A percentile compares a stretch with the other conserved stretches of the same genome.
Evolutionary conservation across 1,140 invertebrate species (phyloP).

Genomic region (Teleopsis dalmanni): DNA sequence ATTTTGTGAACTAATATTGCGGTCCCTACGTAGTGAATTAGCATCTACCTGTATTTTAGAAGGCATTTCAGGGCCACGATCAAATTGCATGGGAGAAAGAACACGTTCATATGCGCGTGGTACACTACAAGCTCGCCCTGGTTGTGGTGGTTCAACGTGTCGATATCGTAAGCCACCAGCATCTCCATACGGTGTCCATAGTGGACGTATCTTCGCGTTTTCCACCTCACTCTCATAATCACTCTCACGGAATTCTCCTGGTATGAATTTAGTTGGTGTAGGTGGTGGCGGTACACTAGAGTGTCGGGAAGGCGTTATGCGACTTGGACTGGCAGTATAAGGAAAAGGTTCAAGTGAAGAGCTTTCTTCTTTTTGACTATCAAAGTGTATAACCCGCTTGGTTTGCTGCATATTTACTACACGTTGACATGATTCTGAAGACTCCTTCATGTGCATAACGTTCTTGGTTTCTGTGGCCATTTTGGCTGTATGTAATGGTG

Average conservation of each 20-base stretch:
- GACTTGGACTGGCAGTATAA: slow-evolving; percentile 42
- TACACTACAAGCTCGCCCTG: slow-evolving; percentile 43
- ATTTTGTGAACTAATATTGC: slow-evolving; percentile 26
- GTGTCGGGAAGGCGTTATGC: slow-evolving; percentile 28
- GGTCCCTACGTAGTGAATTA: slow-evolving; percentile 28
- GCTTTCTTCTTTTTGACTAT: slow-evolving; percentile 38
- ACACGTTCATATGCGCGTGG: slow-evolving; percentile 47
- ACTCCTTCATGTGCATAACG: slow-evolving; percentile 60
- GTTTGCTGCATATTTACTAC: slow-evolving; percentile 62
- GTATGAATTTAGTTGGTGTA: slow-evolving; percentile 59
- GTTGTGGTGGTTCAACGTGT: slow-evolving; percentile 51
- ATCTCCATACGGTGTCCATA: slow-evolving; percentile 55
- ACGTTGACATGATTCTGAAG: slow-evolving; percentile 55
- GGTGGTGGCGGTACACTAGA: slow-evolving; percentile 46
- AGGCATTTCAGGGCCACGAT: slow-evolving; percentile 49
- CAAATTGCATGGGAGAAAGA: slow-evolving; percentile 55
- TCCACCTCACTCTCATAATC: slow-evolving; percentile 66
- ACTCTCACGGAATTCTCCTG: slow-evolving; percentile 59
- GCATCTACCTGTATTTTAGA: slow-evolving; percentile 35
- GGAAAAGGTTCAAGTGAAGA: slow-evolving; percentile 45
- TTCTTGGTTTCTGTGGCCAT: slow-evolving; percentile 60
- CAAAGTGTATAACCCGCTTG: slow-evolving; percentile 59
- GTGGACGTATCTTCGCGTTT: slow-evolving; percentile 50
- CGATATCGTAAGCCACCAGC: slow-evolving; percentile 53
- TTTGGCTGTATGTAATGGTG: slow-evolving; percentile 51